phyloP scores from a whole-genome alignment of 2,797 vertebrate species.

The Pteronotus mesoamericanus region DNA sequence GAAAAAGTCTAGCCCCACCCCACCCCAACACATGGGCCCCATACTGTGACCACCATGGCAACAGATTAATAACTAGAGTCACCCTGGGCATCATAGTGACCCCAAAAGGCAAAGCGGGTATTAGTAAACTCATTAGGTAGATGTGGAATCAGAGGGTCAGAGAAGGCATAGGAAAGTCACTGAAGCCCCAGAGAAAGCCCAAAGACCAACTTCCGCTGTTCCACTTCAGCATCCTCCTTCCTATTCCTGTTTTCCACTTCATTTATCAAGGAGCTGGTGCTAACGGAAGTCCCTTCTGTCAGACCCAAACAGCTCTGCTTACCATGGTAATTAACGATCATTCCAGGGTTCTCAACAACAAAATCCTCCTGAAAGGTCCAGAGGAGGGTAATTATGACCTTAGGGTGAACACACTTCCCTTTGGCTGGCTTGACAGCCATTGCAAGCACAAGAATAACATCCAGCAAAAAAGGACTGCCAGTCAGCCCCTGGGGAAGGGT shows the following conservation, averaged over 20 bases:
- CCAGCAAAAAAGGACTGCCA: background rate
- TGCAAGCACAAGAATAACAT: background rate
- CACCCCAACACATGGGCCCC: background rate
- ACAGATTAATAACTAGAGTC: background rate
- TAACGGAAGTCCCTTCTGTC: slow-evolving; percentile 87
- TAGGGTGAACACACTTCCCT: background rate
- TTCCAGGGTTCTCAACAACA: slow-evolving; percentile 86
- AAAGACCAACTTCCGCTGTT: background rate
- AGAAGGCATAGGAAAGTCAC: background rate
- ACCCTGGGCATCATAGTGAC: background rate
- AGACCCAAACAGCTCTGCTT: slow-evolving; percentile 90
- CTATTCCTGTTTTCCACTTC: slow-evolving; percentile 81
- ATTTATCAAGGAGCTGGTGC: slow-evolving; percentile 89
- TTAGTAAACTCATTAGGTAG: background rate
- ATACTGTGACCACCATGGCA: background rate
- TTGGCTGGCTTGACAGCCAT: background rate
- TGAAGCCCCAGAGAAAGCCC: background rate
- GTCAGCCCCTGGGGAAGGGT: background rate
- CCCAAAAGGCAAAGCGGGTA: background rate
- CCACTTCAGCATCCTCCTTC: background rate
- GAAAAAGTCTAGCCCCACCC: background rate
- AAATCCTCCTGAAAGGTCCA: slow-evolving; percentile 88
- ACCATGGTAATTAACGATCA: slow-evolving; percentile 91
- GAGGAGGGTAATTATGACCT: background rate
- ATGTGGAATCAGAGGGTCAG: background rate